Evolutionary conservation across 1,140 invertebrate species (phyloP), one percentile per base, ranked within the genome.

Genomic region (Plectrocnemia conspersa): DNA sequence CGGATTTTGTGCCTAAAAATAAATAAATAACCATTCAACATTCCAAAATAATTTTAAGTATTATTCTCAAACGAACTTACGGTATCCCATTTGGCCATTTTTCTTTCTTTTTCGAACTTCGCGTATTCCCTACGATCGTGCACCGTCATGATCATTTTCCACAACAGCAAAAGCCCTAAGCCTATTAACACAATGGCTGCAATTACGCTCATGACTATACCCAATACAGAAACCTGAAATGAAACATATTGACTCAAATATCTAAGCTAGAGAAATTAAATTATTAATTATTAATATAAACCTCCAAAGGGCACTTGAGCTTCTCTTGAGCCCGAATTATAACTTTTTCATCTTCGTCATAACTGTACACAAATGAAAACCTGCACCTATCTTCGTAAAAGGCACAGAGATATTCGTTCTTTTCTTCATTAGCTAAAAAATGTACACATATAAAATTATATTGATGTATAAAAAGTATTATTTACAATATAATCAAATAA

Each of bases 101-200:
- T 86, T 58, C 91, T 80, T 70, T 99, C 95, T 67, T 97, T 95
- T 69, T 98, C 92, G 72, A 99, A 99, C 64, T 88, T 88, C 7
- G 94, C 96, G 71, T 95, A 97, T 73, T 99, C 97, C 55, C 91
- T 75, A 44, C 92, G 79, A 71, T 99, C 97, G 65, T 97, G 93
- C 55, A 99, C 91, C 16, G 91, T 93, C 2, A 94, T 97, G 1
- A 94, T 78, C 49, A 98, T 78, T 76, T 98, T 98, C 96, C 97
- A 99, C 42, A 97, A 79, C 48, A 98, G 75, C 10, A 99, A 74
- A 22, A 98, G 76, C 16, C 93, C 83, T 32, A 98, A 69, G 4
- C 94, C 95, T 58, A 95, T 82, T 21, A 87, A 73, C 13, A 80
- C 91, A 62, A 97, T 96, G 4, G 94, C 94, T 1, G 89, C 91